Conservation (phyloP, 1,140 invertebrate species). For the Sycophaga agraensis region DNA sequence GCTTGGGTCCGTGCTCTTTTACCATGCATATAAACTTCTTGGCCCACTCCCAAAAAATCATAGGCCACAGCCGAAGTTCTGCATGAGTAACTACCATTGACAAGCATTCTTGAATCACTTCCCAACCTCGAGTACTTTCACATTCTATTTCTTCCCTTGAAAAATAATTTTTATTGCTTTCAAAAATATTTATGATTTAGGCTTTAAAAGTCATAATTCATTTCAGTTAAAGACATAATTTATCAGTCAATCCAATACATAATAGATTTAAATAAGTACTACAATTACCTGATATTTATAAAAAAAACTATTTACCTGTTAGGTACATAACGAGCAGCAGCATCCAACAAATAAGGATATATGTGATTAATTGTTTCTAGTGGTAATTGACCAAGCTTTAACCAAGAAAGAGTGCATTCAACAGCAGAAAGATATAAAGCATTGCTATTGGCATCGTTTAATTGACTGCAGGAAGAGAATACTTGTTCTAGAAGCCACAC, state of each 20-base stretch:
- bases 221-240: too few relatives aligned
- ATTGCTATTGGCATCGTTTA: constrained; percentile 30
- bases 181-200: too few relatives aligned
- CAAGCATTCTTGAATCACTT: constrained; percentile 47
- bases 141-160: constrained; percentile 34
- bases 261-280: neutral
- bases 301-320: constrained; percentile 37
- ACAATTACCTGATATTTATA: too few relatives aligned
- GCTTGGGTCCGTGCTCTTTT: constrained; percentile 37
- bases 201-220: too few relatives aligned
- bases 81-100: constrained; percentile 40
- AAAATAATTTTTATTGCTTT: too few relatives aligned
- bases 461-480: constrained; percentile 41
- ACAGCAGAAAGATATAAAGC: constrained; percentile 41
- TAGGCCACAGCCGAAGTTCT: constrained; percentile 39
- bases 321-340: constrained; percentile 45
- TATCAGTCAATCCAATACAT: neutral
- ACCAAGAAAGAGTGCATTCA: constrained; percentile 48
- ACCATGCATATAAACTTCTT: constrained; percentile 41
- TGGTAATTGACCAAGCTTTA: constrained; percentile 44
- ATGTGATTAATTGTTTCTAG: constrained; percentile 44
- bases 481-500: constrained; percentile 46
- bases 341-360: constrained; percentile 45
- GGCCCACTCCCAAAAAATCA: constrained; percentile 49
- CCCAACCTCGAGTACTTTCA: constrained; percentile 41